Evolutionary conservation across 2,797 vertebrate genomes (phyloP).

Genomic region (Sternarchorhynchus goeldii): DNA sequence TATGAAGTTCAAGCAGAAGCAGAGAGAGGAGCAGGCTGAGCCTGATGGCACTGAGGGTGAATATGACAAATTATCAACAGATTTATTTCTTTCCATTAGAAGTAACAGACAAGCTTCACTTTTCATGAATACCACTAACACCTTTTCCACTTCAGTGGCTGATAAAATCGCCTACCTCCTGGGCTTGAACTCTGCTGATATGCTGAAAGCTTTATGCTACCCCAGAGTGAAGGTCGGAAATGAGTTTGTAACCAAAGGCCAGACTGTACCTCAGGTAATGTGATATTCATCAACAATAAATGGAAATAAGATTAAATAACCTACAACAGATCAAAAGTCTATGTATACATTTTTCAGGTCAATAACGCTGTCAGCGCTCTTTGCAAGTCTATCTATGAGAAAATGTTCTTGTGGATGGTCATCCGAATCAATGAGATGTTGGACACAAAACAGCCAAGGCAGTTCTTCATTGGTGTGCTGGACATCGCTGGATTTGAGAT

Average conservation of each 20-base stretch:
- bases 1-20: conserved; percentile 73
- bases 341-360: conserved; percentile 68
- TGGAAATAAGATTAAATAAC: background rate
- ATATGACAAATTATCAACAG: background rate
- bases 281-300: background rate
- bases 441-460: conserved; percentile 84
- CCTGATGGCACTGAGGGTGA: conserved; percentile 86
- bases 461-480: conserved; percentile 87
- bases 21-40: conserved; percentile 83
- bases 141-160: no score
- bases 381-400: conserved; percentile 83
- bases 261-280: conserved; percentile 82
- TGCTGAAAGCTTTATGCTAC: conserved; percentile 36
- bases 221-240: conserved; percentile 33
- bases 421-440: conserved; percentile 15
- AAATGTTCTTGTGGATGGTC: conserved; percentile 73
- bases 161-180: conserved; percentile 39
- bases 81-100: no score
- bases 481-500: conserved; percentile 90
- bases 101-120: no score
- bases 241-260: conserved; percentile 64
- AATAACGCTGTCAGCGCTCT: conserved; percentile 79
- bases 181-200: conserved; percentile 25
- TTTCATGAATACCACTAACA: no score
- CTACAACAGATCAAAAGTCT: no score